Conservation (phyloP, 2,888 invertebrate genomes). For the Biston betularia region DNA sequence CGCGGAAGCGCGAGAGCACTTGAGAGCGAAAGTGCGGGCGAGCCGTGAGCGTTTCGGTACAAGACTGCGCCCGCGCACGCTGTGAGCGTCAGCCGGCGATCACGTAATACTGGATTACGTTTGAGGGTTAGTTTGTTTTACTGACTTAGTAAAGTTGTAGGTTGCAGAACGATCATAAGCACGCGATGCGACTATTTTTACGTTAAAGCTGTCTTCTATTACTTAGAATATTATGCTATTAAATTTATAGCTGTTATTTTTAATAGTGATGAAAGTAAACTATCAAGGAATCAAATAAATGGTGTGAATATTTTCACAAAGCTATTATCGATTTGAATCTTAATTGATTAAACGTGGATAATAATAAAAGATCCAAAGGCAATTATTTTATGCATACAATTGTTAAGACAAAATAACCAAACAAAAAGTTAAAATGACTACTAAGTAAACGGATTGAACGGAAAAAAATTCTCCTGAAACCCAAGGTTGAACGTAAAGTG, state of each 20-base stretch:
- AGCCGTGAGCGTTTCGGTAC: conserved; percentile 70
- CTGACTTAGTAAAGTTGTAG: conserved; percentile 30
- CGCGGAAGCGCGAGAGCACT: conserved; percentile 59
- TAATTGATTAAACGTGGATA: too few species aligned
- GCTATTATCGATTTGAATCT: too few species aligned
- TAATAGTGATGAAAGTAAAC: too few species aligned
- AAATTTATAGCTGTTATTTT: too few species aligned
- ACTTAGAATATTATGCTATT: not conserved
- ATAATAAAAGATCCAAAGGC: too few species aligned
- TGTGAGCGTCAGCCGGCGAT: conserved; percentile 58
- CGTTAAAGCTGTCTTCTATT: not conserved
- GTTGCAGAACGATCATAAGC: not conserved
- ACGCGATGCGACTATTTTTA: not conserved
- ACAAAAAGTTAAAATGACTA: not conserved
- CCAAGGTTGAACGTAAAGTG: not conserved
- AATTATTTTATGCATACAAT: too few species aligned
- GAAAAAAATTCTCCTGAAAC: not conserved
- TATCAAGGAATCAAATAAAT: too few species aligned
- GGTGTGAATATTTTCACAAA: too few species aligned
- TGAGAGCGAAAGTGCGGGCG: conserved; percentile 81
- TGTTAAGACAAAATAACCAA: not conserved
- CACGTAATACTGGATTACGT: conserved; percentile 69
- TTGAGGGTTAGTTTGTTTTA: conserved; percentile 39
- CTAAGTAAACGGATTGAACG: not conserved
- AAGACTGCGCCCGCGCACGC: conserved; percentile 66